These are phyloP conservation scores for Sebastes diaconus DNA, from an alignment of 2,797 vertebrate species.

Conservation along the genomic window DNA sequence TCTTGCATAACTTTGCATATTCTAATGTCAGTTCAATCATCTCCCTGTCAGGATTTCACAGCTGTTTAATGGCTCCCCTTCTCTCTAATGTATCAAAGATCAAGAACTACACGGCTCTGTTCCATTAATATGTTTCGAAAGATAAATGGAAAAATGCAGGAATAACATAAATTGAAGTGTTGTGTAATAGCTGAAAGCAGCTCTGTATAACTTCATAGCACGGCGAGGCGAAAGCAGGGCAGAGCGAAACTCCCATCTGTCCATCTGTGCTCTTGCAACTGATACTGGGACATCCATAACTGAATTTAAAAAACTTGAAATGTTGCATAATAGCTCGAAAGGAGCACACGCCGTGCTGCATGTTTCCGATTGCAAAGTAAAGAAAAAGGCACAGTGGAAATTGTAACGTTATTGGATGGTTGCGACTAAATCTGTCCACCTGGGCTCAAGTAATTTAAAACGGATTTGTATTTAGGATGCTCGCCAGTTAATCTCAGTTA, in stretches of 20 bases:
- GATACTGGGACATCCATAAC: constrained; percentile 9
- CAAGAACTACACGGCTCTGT: not conserved
- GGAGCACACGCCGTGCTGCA: not conserved
- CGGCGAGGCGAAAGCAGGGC: not conserved
- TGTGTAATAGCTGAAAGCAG: not conserved
- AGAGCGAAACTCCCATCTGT: constrained; percentile 15
- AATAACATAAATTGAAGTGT: not conserved
- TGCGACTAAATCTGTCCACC: constrained; percentile 21
- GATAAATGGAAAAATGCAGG: not conserved
- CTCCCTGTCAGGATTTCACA: not conserved
- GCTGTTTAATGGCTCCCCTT: not conserved
- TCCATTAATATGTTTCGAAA: constrained; percentile 26
- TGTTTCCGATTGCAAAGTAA: not conserved
- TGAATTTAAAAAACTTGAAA: constrained; percentile 21
- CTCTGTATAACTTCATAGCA: not conserved
- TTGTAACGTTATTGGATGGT: constrained; percentile 8
- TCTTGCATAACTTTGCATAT: constrained; percentile 6
- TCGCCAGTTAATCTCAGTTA: constrained; percentile 41
- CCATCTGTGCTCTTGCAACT: constrained; percentile 7
- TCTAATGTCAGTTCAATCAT: constrained; percentile 10
- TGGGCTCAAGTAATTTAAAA: constrained; percentile 1
- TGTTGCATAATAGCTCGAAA: constrained; percentile 10
- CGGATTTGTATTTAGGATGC: constrained; percentile 30
- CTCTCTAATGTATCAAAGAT: constrained; percentile 29
- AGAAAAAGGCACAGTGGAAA: not conserved